These are phyloP conservation scores for Orientallactaga bullata DNA, from an alignment of 2,113 vertebrate species.

Conservation along the genomic window DNA sequence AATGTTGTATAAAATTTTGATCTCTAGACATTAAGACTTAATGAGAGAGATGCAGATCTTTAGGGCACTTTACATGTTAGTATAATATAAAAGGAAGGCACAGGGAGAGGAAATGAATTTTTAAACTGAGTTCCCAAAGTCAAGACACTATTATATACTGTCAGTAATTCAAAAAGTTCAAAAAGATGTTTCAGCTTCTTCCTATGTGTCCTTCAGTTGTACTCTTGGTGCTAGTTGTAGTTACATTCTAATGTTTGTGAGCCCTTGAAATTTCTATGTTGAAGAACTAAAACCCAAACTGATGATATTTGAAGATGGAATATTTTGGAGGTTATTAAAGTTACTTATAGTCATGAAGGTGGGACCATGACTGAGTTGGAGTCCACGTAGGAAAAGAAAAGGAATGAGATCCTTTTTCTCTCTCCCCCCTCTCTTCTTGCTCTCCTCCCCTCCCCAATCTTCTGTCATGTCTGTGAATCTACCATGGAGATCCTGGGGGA, in stretches of 20 bases:
- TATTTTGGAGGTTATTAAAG: not conserved
- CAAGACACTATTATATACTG: not conserved
- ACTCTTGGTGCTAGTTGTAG: not conserved
- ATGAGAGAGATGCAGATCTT: conserved; percentile 5
- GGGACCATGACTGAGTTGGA: not conserved
- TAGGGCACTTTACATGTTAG: not conserved
- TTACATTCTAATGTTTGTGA: not conserved
- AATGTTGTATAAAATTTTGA: not conserved
- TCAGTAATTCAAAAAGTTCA: not conserved
- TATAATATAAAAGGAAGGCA: not conserved
- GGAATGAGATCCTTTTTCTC: not conserved
- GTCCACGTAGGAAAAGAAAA: not conserved
- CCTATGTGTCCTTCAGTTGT: not conserved
- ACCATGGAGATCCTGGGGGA: not conserved
- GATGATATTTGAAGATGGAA: not conserved
- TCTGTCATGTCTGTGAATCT: not conserved
- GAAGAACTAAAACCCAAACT: not conserved
- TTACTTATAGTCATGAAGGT: not conserved
- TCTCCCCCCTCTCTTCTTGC: no score
- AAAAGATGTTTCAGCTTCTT: not conserved
- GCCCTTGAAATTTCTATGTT: not conserved
- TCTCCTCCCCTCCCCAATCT: no score
- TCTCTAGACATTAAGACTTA: not conserved
- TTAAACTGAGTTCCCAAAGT: not conserved
- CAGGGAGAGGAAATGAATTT: not conserved